phyloP scores from a whole-genome alignment of 2,888 invertebrate genomes.

The Ischnus inquisitorius region DNA sequence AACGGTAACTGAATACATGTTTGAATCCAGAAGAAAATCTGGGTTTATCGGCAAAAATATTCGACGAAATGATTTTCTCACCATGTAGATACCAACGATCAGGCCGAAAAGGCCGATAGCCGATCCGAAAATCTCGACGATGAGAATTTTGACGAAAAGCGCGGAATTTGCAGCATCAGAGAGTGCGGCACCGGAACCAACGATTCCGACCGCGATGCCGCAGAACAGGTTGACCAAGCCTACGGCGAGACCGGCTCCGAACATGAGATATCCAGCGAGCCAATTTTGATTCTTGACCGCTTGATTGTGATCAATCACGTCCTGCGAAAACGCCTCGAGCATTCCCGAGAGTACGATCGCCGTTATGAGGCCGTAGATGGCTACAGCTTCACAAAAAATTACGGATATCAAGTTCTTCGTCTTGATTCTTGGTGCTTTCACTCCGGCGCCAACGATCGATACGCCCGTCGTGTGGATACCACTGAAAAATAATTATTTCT shows the following conservation, averaged over 20 bases:
- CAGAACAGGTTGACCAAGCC: constrained; percentile 98
- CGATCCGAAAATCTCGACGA: constrained; percentile 99
- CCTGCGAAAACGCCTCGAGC: constrained; percentile 86
- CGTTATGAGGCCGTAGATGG: constrained; percentile 99
- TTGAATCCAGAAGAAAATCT: constrained; percentile 2
- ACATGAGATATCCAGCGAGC: constrained; percentile 97
- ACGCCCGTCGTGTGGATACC: constrained; percentile 99
- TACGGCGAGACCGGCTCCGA: constrained; percentile 97
- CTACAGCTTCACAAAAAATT: constrained; percentile 99
- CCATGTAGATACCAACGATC: constrained; percentile 98
- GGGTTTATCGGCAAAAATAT: neutral
- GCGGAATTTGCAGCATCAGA: constrained; percentile 99
- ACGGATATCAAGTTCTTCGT: constrained; percentile 99
- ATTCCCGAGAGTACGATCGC: constrained; percentile 98
- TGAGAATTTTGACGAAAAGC: constrained; percentile 98
- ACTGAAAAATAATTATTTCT: constrained; percentile 84
- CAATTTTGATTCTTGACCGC: constrained; percentile 88
- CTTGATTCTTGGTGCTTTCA: constrained; percentile 99
- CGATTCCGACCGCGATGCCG: constrained; percentile 98
- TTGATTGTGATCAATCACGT: constrained; percentile 24
- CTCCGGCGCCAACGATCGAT: constrained; percentile 98
- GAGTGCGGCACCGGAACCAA: constrained; percentile 98
- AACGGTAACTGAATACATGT: neutral
- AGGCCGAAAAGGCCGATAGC: constrained; percentile 99
- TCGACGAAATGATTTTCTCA: constrained; percentile 77